Base-by-base conservation (phyloP, 2,797 vertebrate genomes). In the Neoniphon sammara region DNA sequence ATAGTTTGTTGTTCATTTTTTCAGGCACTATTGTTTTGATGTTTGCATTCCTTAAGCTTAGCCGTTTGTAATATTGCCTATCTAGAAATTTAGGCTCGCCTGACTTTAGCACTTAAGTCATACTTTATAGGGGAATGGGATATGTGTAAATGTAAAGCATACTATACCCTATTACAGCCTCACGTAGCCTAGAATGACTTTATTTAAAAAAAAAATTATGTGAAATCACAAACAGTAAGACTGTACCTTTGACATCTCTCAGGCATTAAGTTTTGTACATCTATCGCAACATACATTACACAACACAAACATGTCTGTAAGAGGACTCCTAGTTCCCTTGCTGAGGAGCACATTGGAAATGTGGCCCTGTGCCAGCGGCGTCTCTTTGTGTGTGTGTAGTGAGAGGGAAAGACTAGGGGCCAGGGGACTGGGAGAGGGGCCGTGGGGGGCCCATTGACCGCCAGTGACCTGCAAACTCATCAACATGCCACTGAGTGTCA, bases 381-480 rank as follows among this genome's bases (percentile, higher is more conserved):
- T 68, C 78, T 91, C 90, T 93, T 94, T 94, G 92, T 95, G 84
- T 86, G 89, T 92, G 94, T 93, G 89, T 93, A 94, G 72, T 93
- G 93, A 94, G 85, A 93, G 89, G 92, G 92, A 94, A 94, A 89
- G 82, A 86, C 87, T 81, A 85, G 90, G 87, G 90, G 87, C 86
- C 87, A 87, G 85, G 71, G 85, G 88, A 90, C 87, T 83, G 89
- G 83, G 71, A 91, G 84, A 89, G 90, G 87, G 89, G 84, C 90
- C 86, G 86, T 87, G 88, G 91, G 92, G 92, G 91, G 91, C 90
- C 90, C 85, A 92, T 88, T 94, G 92, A 87, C 91, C 90, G 78
- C 84, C 88, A 85, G 78, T 93, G 94, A 94, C 93, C 93, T 92
- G 88, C 87, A 93, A 94, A 91, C 92, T 94, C 91, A 94, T 94